Percentiles rank a stretch among this genome's conserved stretches.
Conservation (phyloP, 2,797 vertebrate species). For the Vireo griseus region DNA sequence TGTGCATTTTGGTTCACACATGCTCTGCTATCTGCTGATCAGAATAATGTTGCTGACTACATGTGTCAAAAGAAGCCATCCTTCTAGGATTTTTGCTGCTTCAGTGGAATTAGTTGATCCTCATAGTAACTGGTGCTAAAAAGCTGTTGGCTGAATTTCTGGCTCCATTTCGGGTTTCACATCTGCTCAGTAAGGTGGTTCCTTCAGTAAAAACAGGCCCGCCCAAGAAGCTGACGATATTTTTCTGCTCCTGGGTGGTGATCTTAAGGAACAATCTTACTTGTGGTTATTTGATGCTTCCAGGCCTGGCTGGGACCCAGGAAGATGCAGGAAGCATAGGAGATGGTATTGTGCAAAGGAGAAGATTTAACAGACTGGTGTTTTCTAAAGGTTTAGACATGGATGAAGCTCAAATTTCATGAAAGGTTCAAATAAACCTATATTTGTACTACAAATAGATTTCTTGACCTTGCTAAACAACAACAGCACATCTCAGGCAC, state of each 20-base stretch:
- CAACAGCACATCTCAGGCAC: neutral
- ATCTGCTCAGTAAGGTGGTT: neutral
- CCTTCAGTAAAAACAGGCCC: neutral
- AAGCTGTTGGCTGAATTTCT: neutral
- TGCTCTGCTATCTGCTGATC: neutral
- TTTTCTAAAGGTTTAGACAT: neutral
- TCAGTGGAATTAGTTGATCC: neutral
- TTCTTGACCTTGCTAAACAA: neutral
- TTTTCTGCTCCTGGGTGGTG: slow-evolving; percentile 50
- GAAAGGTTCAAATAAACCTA: neutral
- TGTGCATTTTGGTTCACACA: neutral
- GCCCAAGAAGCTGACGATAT: neutral
- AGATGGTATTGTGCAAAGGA: neutral
- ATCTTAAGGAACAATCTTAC: slow-evolving; percentile 17
- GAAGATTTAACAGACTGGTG: neutral
- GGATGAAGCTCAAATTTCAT: neutral
- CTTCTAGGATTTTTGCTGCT: neutral
- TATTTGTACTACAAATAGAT: neutral
- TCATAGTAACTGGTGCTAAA: neutral
- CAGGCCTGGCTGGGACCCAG: slow-evolving; percentile 25
- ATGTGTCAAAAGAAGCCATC: neutral
- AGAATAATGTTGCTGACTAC: neutral
- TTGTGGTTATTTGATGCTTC: slow-evolving; percentile 28
- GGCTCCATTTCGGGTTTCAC: neutral
- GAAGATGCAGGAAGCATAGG: neutral